Conservation (phyloP, 2,113 vertebrate species). For the Irena cyanogastra region DNA sequence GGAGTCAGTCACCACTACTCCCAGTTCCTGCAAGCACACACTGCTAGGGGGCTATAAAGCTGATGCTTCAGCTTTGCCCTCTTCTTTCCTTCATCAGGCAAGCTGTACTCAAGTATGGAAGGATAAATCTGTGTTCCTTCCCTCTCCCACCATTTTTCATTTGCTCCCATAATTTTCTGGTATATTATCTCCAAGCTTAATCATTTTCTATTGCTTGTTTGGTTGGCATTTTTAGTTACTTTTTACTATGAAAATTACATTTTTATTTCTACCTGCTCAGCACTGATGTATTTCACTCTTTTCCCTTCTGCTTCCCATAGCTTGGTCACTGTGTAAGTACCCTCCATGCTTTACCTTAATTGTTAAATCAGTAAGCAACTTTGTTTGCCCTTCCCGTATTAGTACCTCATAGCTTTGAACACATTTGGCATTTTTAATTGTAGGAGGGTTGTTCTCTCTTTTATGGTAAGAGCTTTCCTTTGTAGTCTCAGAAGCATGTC, state of each 20-base stretch:
- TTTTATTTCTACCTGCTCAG: conserved; percentile 66
- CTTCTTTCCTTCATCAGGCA: background rate
- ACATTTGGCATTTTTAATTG: background rate
- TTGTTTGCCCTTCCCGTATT: conserved; percentile 16
- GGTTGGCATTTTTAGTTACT: background rate
- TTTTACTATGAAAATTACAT: conserved; percentile 38
- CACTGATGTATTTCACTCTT: conserved; percentile 76
- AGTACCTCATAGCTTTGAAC: background rate
- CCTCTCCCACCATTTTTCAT: conserved; percentile 3
- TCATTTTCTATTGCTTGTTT: conserved; percentile 10
- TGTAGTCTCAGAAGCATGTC: background rate
- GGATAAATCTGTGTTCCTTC: background rate
- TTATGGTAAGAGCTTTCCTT: background rate
- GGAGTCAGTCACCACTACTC: background rate
- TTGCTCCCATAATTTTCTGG: conserved; percentile 47
- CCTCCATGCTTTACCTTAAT: conserved; percentile 54
- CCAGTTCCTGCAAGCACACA: background rate
- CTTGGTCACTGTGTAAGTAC: conserved; percentile 99
- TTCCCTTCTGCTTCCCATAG: conserved; percentile 84
- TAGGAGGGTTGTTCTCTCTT: background rate
- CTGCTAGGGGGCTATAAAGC: background rate
- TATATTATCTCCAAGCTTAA: conserved; percentile 22
- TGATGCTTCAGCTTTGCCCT: background rate
- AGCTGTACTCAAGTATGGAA: background rate
- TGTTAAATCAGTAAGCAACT: conserved; percentile 14